Evolutionary conservation across 2,888 invertebrate species (phyloP).

Genomic region (Latheticus oryzae): DNA sequence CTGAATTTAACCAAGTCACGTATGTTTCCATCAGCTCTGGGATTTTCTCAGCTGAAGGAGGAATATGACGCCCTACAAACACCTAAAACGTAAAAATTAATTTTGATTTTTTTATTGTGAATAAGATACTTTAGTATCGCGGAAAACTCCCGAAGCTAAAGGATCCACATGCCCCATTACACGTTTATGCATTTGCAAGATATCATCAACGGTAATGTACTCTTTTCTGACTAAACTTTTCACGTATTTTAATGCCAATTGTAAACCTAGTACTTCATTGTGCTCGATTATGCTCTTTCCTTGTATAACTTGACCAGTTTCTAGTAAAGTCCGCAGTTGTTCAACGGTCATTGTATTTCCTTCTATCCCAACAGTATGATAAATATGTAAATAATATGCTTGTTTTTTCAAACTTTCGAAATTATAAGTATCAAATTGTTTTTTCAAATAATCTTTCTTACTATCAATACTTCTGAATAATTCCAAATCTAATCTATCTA

Average conservation of each 20-base stretch:
- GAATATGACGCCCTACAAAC: conserved; percentile 94
- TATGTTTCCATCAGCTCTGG: conserved; percentile 87
- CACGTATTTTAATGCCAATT: conserved; percentile 94
- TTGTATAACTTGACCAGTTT: conserved; percentile 87
- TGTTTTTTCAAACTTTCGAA: conserved; percentile 91
- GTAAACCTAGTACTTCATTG: conserved; percentile 95
- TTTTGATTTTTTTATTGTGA: not conserved
- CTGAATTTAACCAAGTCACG: conserved; percentile 93
- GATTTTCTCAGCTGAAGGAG: conserved; percentile 88
- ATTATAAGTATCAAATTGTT: conserved; percentile 82
- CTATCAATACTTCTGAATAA: conserved; percentile 83
- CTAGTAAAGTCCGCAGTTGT: conserved; percentile 91
- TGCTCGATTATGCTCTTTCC: conserved; percentile 96
- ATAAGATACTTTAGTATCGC: conserved; percentile 76
- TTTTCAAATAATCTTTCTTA: conserved; percentile 84
- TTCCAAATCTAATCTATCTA: conserved; percentile 87
- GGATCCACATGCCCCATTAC: conserved; percentile 97
- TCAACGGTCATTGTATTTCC: conserved; percentile 96
- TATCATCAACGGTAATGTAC: conserved; percentile 84
- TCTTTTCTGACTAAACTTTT: conserved; percentile 82
- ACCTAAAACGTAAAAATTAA: conserved; percentile 66
- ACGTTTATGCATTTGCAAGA: conserved; percentile 90
- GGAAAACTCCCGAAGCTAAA: conserved; percentile 87
- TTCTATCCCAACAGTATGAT: conserved; percentile 97
- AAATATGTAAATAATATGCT: conserved; percentile 95